Conservation (phyloP, 2,888 invertebrate species). For the Chymomyza procnemis region DNA sequence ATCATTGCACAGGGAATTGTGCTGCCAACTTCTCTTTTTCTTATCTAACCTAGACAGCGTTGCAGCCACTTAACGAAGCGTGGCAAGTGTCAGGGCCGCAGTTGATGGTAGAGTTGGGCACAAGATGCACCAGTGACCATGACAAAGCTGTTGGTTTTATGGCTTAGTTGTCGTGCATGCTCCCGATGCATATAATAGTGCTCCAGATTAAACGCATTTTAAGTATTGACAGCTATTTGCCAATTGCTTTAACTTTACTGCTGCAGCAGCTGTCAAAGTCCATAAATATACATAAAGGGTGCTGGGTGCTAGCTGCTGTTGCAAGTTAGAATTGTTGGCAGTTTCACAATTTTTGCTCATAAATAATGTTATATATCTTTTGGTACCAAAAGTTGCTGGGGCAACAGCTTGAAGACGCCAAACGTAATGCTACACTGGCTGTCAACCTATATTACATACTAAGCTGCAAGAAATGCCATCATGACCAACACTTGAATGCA, state of each 20-base stretch:
- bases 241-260: conserved; percentile 52
- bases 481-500: not conserved
- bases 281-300: conserved; percentile 35
- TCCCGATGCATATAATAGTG: conserved; percentile 4
- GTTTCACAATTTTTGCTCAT: conserved; percentile 28
- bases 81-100: not conserved
- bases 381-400: not conserved
- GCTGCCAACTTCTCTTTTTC: conserved; percentile 14
- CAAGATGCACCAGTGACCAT: not conserved
- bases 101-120: not conserved
- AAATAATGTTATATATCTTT: conserved; percentile 46
- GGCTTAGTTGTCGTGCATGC: not conserved
- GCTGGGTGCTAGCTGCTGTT: too few species aligned
- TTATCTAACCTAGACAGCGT: conserved; percentile 60
- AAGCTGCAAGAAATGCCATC: not conserved
- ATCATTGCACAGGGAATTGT: not conserved
- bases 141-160: not conserved
- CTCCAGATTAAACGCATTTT: conserved; percentile 42
- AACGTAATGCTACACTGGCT: conserved; percentile 2
- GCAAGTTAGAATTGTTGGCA: conserved; percentile 1
- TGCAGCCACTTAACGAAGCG: conserved; percentile 17
- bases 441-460: not conserved
- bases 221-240: conserved; percentile 74
- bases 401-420: conserved; percentile 35
- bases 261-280: conserved; percentile 42